Base-by-base conservation (phyloP, 2,113 vertebrate genomes). In the Nematolebias whitei region DNA sequence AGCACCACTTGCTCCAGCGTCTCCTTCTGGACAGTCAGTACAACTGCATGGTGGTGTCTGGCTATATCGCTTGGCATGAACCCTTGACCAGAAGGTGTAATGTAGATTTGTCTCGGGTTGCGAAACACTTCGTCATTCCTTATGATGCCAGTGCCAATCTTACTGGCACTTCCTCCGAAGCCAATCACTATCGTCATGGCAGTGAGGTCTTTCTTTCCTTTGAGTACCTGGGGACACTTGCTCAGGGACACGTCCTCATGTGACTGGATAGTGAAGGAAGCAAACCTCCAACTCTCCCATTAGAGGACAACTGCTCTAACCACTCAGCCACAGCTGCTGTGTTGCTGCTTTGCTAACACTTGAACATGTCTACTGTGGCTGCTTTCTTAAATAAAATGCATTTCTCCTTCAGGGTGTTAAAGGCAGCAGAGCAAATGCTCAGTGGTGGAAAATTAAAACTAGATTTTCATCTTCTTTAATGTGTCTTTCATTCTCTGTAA, bases 151-250 rank as follows among this genome's bases (percentile, higher is more conserved):
- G 95, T 88, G 3, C 95, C 95, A 0, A 97, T 95, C 79, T 98
- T 98, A 85, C 97, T 98, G 87, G 96, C 96, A 80, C 96, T 96
- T 56, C 96, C 96, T 78, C 96, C 96, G 50, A 98, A 93, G 2
- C 96, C 96, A n/a, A 97, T 93, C 3, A 97, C 94, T 1, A 94
- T 67, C 1, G 95, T 94, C 95, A 97, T 97, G 80, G 57, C 75
- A 14, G 56, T n/a, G n/a, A n/a, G n/a, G n/a, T n/a, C n/a, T n/a
- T n/a, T n/a, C n/a, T n/a, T n/a, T n/a, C n/a, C n/a, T n/a, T n/a
- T n/a, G n/a, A n/a, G n/a, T n/a, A n/a, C n/a, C n/a, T n/a, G n/a
- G n/a, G n/a, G n/a, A n/a, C n/a, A n/a, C n/a, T n/a, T n/a, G n/a
- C n/a, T n/a, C n/a, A n/a, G n/a, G n/a, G n/a, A n/a, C n/a, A n/a